Evolutionary conservation across 2,113 vertebrate genomes (phyloP).

Genomic region (Plectropomus leopardus): DNA sequence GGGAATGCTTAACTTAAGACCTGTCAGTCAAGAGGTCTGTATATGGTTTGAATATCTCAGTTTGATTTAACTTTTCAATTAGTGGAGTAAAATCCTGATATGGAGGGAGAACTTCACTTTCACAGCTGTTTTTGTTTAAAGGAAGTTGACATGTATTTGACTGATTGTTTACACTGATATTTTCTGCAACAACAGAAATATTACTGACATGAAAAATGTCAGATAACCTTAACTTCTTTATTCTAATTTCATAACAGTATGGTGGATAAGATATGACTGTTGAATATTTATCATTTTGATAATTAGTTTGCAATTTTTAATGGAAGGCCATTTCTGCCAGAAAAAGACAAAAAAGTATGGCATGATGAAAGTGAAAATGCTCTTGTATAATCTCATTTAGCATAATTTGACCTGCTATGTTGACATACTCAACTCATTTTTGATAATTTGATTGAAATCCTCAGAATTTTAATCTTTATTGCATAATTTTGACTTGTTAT

Average conservation of each 20-base stretch:
- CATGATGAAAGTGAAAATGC: not conserved
- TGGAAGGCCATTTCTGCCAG: not conserved
- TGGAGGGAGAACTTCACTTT: not conserved
- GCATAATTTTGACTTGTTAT: too few species aligned
- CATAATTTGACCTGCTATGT: not conserved
- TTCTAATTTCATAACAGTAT: not conserved
- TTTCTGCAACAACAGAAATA: not conserved
- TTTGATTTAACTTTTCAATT: not conserved
- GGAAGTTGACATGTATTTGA: not conserved
- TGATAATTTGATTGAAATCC: too few species aligned
- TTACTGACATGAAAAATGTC: not conserved
- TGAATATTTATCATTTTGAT: conserved; percentile 1
- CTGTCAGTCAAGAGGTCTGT: not conserved
- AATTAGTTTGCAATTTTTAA: not conserved
- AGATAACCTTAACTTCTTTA: not conserved
- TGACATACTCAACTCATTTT: too few species aligned
- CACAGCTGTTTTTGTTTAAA: not conserved
- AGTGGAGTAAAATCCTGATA: not conserved
- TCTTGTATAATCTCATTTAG: too few species aligned
- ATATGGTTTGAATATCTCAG: not conserved
- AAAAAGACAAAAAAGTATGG: not conserved
- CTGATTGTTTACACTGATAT: not conserved
- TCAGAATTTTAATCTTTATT: not conserved
- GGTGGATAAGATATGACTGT: not conserved
- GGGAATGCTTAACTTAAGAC: not conserved